phyloP scores from a whole-genome alignment of 2,797 vertebrate species.

The Spatula clypeata region DNA sequence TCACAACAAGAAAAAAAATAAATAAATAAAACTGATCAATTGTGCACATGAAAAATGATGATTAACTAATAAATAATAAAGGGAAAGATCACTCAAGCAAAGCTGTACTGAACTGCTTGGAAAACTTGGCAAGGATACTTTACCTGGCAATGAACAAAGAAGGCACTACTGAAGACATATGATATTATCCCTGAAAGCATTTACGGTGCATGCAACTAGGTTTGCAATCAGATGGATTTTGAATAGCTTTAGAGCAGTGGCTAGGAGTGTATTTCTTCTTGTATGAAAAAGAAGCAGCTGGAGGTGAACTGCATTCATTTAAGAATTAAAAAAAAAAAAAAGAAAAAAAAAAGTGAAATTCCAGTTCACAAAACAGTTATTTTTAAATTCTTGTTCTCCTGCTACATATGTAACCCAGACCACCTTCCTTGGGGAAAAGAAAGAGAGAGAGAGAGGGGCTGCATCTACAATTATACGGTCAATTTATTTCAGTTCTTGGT shows the following conservation, averaged over 20 bases:
- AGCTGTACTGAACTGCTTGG: background rate
- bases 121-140: slow-evolving; percentile 1
- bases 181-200: background rate
- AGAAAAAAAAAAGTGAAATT: background rate
- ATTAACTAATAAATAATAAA: background rate
- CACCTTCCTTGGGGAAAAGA: background rate
- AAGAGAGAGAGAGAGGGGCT: background rate
- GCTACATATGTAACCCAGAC: background rate
- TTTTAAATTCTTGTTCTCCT: background rate
- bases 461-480: background rate
- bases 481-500: background rate
- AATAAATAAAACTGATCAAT: background rate
- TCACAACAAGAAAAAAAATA: background rate
- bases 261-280: background rate
- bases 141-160: background rate
- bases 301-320: background rate
- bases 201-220: background rate
- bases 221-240: background rate
- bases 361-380: background rate
- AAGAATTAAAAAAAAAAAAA: too few relatives aligned
- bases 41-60: background rate
- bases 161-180: background rate
- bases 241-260: background rate
- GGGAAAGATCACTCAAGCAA: background rate
- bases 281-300: background rate